phyloP scores from a whole-genome alignment of 2,888 invertebrate species.

The Leucozona laternaria region DNA sequence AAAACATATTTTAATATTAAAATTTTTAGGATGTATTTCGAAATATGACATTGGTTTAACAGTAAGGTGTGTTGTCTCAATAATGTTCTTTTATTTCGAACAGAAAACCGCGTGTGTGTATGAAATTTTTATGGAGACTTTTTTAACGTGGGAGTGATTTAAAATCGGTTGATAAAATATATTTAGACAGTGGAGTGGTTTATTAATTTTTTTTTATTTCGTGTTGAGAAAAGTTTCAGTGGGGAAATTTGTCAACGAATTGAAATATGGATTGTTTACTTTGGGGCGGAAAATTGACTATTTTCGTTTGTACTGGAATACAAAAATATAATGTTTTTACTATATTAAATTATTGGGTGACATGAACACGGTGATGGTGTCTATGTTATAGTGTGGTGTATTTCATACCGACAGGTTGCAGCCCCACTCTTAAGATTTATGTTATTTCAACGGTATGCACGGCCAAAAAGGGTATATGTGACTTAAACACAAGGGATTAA shows the following conservation, averaged over 20 bases:
- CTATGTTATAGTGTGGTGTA: background rate
- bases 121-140: constrained; percentile 4
- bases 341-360: background rate
- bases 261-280: constrained; percentile 4
- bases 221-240: constrained; percentile 8
- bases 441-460: background rate
- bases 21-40: background rate
- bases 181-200: constrained; percentile 80
- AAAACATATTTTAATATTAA: constrained; percentile 13
- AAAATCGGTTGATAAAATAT: constrained; percentile 81
- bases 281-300: background rate
- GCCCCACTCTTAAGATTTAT: background rate
- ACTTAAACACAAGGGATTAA: too few relatives aligned
- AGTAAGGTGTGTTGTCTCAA: background rate
- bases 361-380: background rate
- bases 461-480: background rate
- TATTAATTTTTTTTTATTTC: constrained; percentile 77
- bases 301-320: too few relatives aligned
- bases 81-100: background rate
- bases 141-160: constrained; percentile 71
- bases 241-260: constrained; percentile 29
- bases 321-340: background rate
- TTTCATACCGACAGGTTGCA: background rate
- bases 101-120: background rate
- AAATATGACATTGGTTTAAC: constrained; percentile 7